A percentile compares a stretch with the other conserved stretches of the same genome.
These are phyloP conservation scores for Chroicocephalus ridibundus DNA, from an alignment of 2,113 vertebrate species.

Conservation along the genomic window DNA sequence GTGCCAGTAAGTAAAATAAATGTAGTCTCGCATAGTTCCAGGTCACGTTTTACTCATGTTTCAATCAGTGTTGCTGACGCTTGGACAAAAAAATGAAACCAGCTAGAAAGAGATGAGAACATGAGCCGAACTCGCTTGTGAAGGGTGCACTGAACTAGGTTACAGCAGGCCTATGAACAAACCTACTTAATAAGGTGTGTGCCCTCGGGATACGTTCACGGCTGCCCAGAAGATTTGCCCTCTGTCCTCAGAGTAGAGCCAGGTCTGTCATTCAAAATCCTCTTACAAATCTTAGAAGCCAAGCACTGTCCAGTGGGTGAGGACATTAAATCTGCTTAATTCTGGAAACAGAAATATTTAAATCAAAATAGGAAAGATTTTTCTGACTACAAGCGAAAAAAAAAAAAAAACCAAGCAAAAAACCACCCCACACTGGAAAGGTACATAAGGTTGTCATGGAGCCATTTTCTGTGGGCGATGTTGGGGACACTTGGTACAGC, in stretches of 20 bases:
- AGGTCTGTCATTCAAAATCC: background rate
- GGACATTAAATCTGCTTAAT: background rate
- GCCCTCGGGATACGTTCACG: background rate
- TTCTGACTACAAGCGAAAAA: background rate
- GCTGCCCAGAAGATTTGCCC: background rate
- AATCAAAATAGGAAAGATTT: background rate
- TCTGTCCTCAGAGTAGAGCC: background rate
- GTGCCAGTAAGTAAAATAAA: background rate
- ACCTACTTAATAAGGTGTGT: background rate
- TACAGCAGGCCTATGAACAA: background rate
- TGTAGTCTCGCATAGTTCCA: background rate
- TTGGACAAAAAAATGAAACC: background rate
- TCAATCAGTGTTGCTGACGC: background rate
- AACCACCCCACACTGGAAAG: background rate
- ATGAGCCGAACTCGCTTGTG: background rate
- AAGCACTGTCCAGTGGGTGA: background rate
- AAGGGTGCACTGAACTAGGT: background rate
- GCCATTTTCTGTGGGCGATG: background rate
- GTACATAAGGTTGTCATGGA: background rate
- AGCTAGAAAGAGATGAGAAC: background rate
- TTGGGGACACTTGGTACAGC: background rate
- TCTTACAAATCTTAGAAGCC: background rate
- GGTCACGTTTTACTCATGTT: background rate
- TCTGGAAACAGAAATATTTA: background rate
- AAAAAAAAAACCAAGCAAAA: too few species aligned